Evolutionary conservation across 1,140 invertebrate genomes (phyloP), one percentile per base, ranked within the genome.

Genomic region (Teleogryllus occipitalis): DNA sequence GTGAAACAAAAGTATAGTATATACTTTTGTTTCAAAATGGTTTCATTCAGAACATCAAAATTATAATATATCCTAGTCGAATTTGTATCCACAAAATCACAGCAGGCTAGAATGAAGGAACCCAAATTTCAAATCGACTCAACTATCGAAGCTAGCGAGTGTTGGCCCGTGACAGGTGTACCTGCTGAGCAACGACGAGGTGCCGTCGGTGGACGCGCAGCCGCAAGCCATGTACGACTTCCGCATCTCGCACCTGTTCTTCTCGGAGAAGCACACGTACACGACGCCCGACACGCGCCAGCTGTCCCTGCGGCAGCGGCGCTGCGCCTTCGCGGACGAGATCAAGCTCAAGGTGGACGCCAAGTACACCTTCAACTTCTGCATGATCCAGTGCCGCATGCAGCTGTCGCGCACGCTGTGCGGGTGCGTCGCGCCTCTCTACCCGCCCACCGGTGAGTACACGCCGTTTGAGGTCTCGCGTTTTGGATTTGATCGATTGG

Each of bases 231-330:
- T 90, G n/a, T 93, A 92, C 92, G 88, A 90, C 21, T 86, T 85
- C 18, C 87, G 88, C 77, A 87, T 91, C n/a, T 87, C 89, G 47
- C 90, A 88, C 82, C 88, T 92, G 8, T 88, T 88, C 0, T 92
- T 93, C 82, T 90, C 90, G 0, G 89, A 92, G 46, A 92, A 92
- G 85, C 89, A 92, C 82, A 93, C 92, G 5, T 93, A 93, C 82
- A 93, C 92, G 0, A 93, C 91, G 47, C 88, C 90, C 73, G 91
- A 92, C 82, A 90, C 91, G 0, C 86, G 88, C 1, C 92, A 93
- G 82, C 84, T 93, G 14, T 89, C 89, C 5, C 89, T 92, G 18
- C 87, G 87, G 12, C 92, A 93, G 83, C 84, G 92, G 73, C 89
- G 90, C 74, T 93, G 92, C 82, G 87, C 92, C 47, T 93, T 92